These are phyloP conservation scores for Anolis carolinensis DNA, from an alignment of 2,113 vertebrate species.

Conservation along the genomic window DNA sequence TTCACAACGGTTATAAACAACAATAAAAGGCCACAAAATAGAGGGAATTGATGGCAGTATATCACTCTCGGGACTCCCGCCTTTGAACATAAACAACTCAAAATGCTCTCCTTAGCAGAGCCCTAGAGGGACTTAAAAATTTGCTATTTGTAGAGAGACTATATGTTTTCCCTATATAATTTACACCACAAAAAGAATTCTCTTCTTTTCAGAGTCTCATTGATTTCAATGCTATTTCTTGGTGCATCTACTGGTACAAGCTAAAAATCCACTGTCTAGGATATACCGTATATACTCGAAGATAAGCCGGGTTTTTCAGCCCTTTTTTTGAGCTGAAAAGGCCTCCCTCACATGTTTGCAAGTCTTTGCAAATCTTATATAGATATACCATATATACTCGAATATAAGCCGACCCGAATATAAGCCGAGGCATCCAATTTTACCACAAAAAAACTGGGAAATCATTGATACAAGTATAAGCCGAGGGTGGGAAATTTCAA, in stretches of 20 bases:
- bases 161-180: conserved; percentile 67
- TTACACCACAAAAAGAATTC: conserved; percentile 55
- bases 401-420: too few species aligned
- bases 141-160: conserved; percentile 57
- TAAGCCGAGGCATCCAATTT: too few species aligned
- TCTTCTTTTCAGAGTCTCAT: conserved; percentile 57
- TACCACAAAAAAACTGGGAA: too few species aligned
- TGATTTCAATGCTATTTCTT: conserved; percentile 37
- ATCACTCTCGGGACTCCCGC: conserved; percentile 61
- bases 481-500: too few species aligned
- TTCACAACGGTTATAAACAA: conserved; percentile 64
- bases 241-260: conserved; percentile 40
- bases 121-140: conserved; percentile 62
- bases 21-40: conserved; percentile 62
- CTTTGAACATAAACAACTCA: conserved; percentile 70
- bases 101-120: conserved; percentile 58
- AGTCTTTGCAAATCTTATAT: too few species aligned
- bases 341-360: too few species aligned
- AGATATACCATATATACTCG: too few species aligned
- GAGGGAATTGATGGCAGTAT: conserved; percentile 59
- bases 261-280: conserved; percentile 43
- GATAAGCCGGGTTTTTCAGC: too few species aligned
- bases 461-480: too few species aligned
- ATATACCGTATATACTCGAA: too few species aligned
- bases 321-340: too few species aligned